Evolutionary conservation across 2,888 invertebrate genomes (phyloP).

Genomic region (Gibbula magus): DNA sequence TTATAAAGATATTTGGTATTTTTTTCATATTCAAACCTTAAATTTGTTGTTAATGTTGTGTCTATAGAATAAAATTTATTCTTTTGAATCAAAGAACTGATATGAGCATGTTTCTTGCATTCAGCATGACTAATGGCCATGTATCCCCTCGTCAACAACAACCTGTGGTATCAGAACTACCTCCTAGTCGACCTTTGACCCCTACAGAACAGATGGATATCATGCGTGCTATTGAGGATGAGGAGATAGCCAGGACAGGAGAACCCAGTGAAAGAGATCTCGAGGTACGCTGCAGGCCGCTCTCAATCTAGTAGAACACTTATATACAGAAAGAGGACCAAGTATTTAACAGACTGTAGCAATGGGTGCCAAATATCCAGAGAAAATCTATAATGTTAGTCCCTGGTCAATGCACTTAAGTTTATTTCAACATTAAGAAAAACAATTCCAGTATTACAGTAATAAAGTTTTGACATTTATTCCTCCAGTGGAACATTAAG

Average conservation of each 20-base stretch:
- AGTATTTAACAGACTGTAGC: too few species aligned
- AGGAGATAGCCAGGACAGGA: conserved; percentile 55
- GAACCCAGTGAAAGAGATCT: conserved; percentile 70
- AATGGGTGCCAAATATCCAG: too few species aligned
- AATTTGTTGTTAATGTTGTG: not conserved
- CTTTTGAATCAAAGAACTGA: not conserved
- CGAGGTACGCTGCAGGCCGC: conserved; percentile 59
- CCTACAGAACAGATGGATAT: conserved; percentile 74
- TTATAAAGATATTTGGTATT: too few species aligned
- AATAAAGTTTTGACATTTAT: too few species aligned
- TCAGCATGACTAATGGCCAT: not conserved
- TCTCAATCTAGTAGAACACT: not conserved
- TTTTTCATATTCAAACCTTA: too few species aligned
- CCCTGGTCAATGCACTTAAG: too few species aligned
- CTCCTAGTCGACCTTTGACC: conserved; percentile 72
- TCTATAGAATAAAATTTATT: not conserved
- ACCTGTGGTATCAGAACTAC: conserved; percentile 44
- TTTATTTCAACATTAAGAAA: too few species aligned
- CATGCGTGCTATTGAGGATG: conserved; percentile 70
- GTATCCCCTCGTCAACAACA: conserved; percentile 11
- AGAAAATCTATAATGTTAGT: too few species aligned
- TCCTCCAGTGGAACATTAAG: too few species aligned
- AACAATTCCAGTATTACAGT: too few species aligned
- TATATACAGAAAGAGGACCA: too few species aligned
- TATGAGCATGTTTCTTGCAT: not conserved